Evolutionary conservation across 2,113 vertebrate genomes (phyloP).

Genomic region (Trochalopteron elliotii): DNA sequence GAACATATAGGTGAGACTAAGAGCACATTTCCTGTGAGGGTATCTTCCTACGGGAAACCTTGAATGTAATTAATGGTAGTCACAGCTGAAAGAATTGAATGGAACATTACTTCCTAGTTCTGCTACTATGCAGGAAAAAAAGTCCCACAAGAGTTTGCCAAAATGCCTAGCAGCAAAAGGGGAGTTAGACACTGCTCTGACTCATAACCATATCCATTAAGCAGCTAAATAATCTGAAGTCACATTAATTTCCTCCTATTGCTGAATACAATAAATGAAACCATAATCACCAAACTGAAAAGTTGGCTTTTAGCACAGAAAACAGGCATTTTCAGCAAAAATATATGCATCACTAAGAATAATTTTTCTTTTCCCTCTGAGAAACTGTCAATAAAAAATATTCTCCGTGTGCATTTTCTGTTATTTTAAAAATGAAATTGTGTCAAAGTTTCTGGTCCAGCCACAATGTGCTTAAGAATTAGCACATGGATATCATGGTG

Average conservation of each 20-base stretch:
- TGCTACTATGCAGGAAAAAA: conserved; percentile 43
- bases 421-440: not conserved
- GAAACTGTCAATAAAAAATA: not conserved
- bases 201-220: conserved; percentile 6
- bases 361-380: not conserved
- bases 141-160: conserved; percentile 1
- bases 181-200: conserved; percentile 5
- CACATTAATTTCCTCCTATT: not conserved
- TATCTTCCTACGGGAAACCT: conserved; percentile 49
- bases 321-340: not conserved
- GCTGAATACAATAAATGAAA: not conserved
- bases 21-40: conserved; percentile 45
- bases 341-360: not conserved
- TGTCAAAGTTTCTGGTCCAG: not conserved
- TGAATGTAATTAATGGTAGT: conserved; percentile 45
- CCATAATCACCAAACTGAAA: not conserved
- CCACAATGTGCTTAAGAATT: not conserved
- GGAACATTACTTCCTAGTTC: conserved; percentile 49
- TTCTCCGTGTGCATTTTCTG: not conserved
- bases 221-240: conserved; percentile 7
- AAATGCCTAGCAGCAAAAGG: conserved; percentile 2
- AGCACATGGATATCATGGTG: not conserved
- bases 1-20: conserved; percentile 27
- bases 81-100: conserved; percentile 51
- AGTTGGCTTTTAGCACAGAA: not conserved